phyloP scores from a whole-genome alignment of 2,113 vertebrate genomes.

The Typhlomys cinereus region DNA sequence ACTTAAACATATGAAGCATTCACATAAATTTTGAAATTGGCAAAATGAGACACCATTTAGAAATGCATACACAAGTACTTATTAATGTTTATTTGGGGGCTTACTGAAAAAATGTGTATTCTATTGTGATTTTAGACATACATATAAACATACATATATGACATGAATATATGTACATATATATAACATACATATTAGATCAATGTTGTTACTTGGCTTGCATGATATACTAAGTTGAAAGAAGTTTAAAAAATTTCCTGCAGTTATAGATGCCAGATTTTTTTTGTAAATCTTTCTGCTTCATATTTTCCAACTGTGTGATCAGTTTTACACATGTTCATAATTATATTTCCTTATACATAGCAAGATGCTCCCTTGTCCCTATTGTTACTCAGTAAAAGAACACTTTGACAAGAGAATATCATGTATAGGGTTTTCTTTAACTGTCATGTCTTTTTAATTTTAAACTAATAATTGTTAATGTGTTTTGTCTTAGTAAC shows the following conservation, averaged over 20 bases:
- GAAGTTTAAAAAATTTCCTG: not conserved
- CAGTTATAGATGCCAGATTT: not conserved
- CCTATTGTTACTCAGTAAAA: too few relatives aligned
- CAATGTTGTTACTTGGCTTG: not conserved
- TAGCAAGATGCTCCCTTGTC: too few relatives aligned
- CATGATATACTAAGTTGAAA: not conserved
- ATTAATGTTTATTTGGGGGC: not conserved
- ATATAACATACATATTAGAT: not conserved
- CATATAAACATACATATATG: not conserved
- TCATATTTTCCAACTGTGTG: constrained; percentile 23
- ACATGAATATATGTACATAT: not conserved
- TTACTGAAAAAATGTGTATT: constrained; percentile 25
- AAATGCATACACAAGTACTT: constrained; percentile 22
- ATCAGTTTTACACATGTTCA: not conserved
- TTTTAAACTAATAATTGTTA: too few relatives aligned
- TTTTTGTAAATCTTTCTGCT: constrained; percentile 30
- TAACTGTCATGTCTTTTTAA: too few relatives aligned
- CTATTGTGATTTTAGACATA: constrained; percentile 3
- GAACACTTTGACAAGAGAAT: too few relatives aligned
- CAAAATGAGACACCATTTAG: constrained; percentile 39
- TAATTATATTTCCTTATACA: too few relatives aligned
- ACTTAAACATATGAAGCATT: constrained; percentile 32
- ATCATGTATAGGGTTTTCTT: too few relatives aligned
- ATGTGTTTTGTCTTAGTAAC: too few relatives aligned
- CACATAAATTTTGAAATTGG: constrained; percentile 23